Base-by-base conservation (phyloP, 2,888 invertebrate genomes). In the Coelinius sp. region DNA sequence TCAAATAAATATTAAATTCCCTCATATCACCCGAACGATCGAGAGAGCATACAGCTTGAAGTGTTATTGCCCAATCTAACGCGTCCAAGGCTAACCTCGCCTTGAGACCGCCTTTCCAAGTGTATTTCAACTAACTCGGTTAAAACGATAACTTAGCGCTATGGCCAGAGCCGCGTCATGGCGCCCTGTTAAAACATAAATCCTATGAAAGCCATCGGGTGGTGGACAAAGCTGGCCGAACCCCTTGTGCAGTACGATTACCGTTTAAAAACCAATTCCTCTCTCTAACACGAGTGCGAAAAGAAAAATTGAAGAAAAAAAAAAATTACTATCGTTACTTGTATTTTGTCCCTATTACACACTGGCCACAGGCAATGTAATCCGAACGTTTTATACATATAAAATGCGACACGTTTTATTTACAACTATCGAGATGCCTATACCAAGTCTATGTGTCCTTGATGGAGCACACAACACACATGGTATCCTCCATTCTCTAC, bases 61-160 rank as follows among this genome's bases (percentile, higher is more conserved):
- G 38, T 49, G 86, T 86, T 86, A 87, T 87, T 87, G 83, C 86
- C 85, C 85, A 86, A 87, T 85, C 86, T 85, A 86, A 86, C 80
- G 83, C 86, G 86, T 85, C 85, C 87, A 87, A 87, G 86, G 87
- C 86, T 86, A 86, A 77, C 74, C 78, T 78, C 85, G 85, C 86
- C 86, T 87, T 86, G 86, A 86, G 73, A 85, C 81, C 80, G 82
- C 85, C 86, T 86, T 86, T 86, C 86, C 85, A 86, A 86, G 82
- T 83, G 84, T 85, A 84, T 74, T 71, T 76, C 73, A 73, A 71
- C 70, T 44, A 63, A 59, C 17, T 31, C 27, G 27, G 52, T 52
- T 52, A 52, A 52, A 52, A 24, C 52, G 10, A 24, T 52, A 52
- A 52, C 24, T 52, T 24, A 24, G 52, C n/a, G 52, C 24, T 52